Base-by-base conservation (phyloP, 2,888 invertebrate species). In the Dromius quadrimaculatus region DNA sequence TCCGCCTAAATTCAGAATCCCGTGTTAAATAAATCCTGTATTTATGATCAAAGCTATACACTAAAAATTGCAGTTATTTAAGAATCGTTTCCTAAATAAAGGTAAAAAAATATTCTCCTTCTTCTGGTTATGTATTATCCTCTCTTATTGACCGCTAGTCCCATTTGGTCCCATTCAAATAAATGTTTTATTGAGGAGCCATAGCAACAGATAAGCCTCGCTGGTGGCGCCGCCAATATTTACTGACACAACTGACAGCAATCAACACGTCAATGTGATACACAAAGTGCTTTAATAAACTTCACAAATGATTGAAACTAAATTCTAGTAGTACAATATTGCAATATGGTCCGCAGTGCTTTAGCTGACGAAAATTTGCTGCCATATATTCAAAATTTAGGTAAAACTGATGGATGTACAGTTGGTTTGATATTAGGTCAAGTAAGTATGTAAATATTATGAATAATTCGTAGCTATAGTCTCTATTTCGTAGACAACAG, bases 341-440 rank as follows among this genome's bases (percentile, higher is more conserved):
- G n/a, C n/a, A n/a, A n/a, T n/a, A 91, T 91, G 91, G 88, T 90
- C 75, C 87, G 90, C 80, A 88, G 86, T 73, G 87, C 90, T 65
- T 85, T 89, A 77, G 88, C 91, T 17, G 90, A 91, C 74, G 89
- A 90, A 80, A 84, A 86, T 80, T 86, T 90, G 72, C 84, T 90
- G 74, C 85, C 87, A 75, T 92, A 92, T 82, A 82, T 93, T 75
- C 85, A 87, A 74, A 87, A 87, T 75, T 86, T 90, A 78, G 86
- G 87, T 8, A 85, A 87, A 71, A 83, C 88, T 73, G 87, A 89
- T 78, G 84, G 83, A 75, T 89, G 89, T 78, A 88, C 87, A 38
- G 87, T 91, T 72, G 93, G 93, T 73, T 84, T 94, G 78, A 90
- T 93, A 78, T 84, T 93, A 75, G 93, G 93, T 73, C 93, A 94